Conservation (phyloP, 2,888 invertebrate genomes). For the Apamea epomidion region DNA sequence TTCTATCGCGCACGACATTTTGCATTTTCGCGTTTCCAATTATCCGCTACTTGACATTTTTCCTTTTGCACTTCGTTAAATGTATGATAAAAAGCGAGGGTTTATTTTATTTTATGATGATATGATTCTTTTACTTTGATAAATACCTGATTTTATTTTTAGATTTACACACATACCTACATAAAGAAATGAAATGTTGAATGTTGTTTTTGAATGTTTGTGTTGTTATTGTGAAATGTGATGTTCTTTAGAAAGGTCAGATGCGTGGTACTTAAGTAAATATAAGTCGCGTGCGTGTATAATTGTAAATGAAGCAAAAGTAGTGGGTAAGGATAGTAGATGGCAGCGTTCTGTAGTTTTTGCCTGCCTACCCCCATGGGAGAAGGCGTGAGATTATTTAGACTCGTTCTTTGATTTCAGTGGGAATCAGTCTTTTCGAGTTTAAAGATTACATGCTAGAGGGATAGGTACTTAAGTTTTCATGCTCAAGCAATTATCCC, state of each 20-base stretch:
- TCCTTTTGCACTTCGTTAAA: constrained; percentile 48
- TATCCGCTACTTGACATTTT: constrained; percentile 57
- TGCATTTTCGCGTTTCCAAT: constrained; percentile 66
- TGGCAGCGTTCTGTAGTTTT: background rate
- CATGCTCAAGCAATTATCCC: background rate
- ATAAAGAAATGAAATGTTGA: background rate
- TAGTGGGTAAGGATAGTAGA: background rate
- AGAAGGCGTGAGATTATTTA: background rate
- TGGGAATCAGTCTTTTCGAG: background rate
- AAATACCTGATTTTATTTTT: background rate
- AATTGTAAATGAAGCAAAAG: background rate
- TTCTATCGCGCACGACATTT: constrained; percentile 63
- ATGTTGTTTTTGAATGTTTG: background rate
- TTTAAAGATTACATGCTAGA: background rate
- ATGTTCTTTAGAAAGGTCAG: background rate
- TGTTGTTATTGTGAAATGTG: background rate
- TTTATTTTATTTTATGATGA: constrained; percentile 17
- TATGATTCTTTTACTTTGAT: background rate
- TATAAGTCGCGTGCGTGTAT: too few relatives aligned
- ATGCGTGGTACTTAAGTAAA: background rate
- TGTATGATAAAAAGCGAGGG: constrained; percentile 1
- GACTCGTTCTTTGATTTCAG: background rate
- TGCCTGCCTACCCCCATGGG: background rate
- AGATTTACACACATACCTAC: background rate
- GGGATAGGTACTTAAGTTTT: too few relatives aligned